Percentiles rank a stretch among this genome's conserved stretches.
These are phyloP conservation scores for Trileptium ribeirensis DNA, from an alignment of 2,888 invertebrate genomes.

Conservation along the genomic window DNA sequence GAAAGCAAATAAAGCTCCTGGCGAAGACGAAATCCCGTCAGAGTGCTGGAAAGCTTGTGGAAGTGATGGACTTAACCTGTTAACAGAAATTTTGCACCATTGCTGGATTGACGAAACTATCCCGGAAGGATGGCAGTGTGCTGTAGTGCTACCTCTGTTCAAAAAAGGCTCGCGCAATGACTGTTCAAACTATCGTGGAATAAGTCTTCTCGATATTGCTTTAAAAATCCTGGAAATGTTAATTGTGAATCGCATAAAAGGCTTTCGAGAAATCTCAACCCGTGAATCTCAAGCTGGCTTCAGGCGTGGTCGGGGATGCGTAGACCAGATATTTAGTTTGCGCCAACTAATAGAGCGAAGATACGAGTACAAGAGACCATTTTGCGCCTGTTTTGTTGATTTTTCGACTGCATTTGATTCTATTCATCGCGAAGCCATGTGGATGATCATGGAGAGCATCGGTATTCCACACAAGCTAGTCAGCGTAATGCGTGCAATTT, in stretches of 20 bases:
- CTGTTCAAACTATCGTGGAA: neutral
- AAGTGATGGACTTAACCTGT: neutral
- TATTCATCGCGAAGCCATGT: neutral
- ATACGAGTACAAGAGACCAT: neutral
- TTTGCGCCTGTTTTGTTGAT: neutral
- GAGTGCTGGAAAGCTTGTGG: neutral
- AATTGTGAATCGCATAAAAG: neutral
- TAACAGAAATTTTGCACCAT: neutral
- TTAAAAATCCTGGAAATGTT: neutral
- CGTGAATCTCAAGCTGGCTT: neutral
- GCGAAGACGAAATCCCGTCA: neutral
- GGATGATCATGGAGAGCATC: neutral
- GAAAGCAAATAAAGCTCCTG: neutral
- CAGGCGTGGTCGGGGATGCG: no score
- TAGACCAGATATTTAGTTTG: neutral
- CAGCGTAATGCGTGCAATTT: neutral
- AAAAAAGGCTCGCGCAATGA: neutral
- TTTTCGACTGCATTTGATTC: slow-evolving; percentile 13
- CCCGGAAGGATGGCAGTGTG: neutral
- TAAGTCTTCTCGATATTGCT: neutral
- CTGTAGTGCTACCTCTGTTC: neutral
- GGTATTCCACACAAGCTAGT: neutral
- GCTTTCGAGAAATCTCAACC: neutral
- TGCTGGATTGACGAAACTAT: neutral
- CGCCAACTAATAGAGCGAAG: neutral